These are phyloP conservation scores for Cybosia mesomella DNA, from an alignment of 2,888 invertebrate genomes.

Conservation along the genomic window DNA sequence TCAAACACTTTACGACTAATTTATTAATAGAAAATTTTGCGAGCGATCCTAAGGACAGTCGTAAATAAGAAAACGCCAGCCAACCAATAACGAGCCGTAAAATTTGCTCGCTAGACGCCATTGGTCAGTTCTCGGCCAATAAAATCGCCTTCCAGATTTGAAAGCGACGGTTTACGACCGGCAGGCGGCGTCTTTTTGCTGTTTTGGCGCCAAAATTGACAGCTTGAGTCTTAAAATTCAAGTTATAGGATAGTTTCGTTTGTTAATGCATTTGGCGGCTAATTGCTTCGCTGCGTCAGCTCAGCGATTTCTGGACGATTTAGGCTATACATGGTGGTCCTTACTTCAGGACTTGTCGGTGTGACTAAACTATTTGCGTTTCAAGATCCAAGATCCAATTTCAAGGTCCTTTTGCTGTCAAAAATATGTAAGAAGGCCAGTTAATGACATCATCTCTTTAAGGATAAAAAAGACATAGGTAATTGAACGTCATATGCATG, in stretches of 20 bases:
- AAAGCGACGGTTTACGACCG: conserved; percentile 85
- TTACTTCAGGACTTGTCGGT: neutral
- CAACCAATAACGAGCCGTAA: conserved; percentile 79
- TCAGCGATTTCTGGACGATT: conserved; percentile 11
- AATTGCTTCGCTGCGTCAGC: conserved; percentile 51
- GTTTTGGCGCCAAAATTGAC: conserved; percentile 86
- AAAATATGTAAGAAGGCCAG: neutral
- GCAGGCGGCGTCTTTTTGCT: conserved; percentile 80
- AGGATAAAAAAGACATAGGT: too few species aligned
- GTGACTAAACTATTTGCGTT: neutral
- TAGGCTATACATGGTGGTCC: neutral
- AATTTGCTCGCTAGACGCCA: conserved; percentile 76
- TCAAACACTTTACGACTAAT: conserved; percentile 82
- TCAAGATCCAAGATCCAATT: neutral
- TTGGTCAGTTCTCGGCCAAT: conserved; percentile 80
- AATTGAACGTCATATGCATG: too few species aligned
- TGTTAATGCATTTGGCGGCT: conserved; percentile 44
- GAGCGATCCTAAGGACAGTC: conserved; percentile 82
- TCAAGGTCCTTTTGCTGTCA: neutral
- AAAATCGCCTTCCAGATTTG: conserved; percentile 77
- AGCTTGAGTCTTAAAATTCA: conserved; percentile 57
- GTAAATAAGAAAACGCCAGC: conserved; percentile 82
- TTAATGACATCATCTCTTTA: neutral
- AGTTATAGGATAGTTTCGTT: conserved; percentile 55
- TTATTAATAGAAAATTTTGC: conserved; percentile 86